A percentile compares a stretch with the other conserved stretches of the same genome.
Conservation (phyloP, 2,797 vertebrate species). For the Gymnothorax reevesii region DNA sequence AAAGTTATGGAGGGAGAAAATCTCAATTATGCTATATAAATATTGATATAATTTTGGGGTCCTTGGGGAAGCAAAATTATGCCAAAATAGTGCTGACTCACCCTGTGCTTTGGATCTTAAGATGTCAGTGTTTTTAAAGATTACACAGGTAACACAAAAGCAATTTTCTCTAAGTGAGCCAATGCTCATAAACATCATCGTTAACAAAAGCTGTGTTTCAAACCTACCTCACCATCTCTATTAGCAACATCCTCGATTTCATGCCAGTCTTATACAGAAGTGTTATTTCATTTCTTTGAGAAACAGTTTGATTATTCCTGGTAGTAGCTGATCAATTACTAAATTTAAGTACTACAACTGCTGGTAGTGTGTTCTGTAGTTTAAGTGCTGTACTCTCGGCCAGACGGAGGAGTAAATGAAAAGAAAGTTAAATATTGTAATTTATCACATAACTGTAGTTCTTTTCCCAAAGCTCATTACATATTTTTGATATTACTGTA, state of each 20-base stretch:
- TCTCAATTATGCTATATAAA: not conserved
- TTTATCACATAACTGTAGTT: not conserved
- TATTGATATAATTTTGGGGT: not conserved
- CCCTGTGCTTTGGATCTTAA: not conserved
- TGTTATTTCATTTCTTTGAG: too few relatives aligned
- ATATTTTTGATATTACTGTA: too few relatives aligned
- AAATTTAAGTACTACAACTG: not conserved
- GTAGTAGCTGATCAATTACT: not conserved
- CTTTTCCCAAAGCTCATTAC: not conserved
- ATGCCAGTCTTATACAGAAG: too few relatives aligned
- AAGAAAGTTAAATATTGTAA: not conserved
- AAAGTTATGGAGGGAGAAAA: not conserved
- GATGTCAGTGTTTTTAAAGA: not conserved
- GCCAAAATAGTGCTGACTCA: not conserved
- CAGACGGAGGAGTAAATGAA: not conserved
- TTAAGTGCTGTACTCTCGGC: not conserved
- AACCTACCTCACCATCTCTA: too few relatives aligned
- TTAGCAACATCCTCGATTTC: too few relatives aligned
- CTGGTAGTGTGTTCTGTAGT: not conserved
- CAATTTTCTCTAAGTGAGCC: too few relatives aligned
- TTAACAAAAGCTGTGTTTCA: too few relatives aligned
- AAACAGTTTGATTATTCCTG: not conserved
- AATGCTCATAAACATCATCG: too few relatives aligned
- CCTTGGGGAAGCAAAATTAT: not conserved
- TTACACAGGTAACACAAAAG: not conserved